A percentile compares a stretch with the other conserved stretches of the same genome.
Conservation (phyloP, 1,140 invertebrate species). For the Spodoptera litura region DNA sequence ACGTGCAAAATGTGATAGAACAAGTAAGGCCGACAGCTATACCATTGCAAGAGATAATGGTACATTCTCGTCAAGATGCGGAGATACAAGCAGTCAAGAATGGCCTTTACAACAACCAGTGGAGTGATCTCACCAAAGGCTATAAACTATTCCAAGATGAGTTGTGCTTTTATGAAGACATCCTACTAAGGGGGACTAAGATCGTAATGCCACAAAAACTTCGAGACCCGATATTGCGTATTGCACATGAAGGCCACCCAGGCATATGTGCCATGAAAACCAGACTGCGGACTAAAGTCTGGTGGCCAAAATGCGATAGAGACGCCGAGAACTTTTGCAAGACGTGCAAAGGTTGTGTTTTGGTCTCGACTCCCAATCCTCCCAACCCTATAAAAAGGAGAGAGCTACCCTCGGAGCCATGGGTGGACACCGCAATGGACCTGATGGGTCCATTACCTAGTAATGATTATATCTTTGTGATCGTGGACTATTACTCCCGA, state of each 20-base stretch:
- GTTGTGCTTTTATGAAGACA: too few species aligned
- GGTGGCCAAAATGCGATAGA: constrained; percentile 52
- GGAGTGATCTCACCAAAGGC: too few species aligned
- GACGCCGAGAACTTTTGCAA: constrained; percentile 35
- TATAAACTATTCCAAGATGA: too few species aligned
- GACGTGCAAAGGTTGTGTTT: constrained; percentile 34
- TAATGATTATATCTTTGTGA: constrained; percentile 43
- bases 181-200: constrained; percentile 42
- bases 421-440: constrained; percentile 52
- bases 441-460: constrained; percentile 50
- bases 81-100: too few species aligned
- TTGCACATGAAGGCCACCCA: constrained; percentile 50
- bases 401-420: too few species aligned
- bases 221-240: constrained; percentile 16
- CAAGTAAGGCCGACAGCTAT: too few species aligned
- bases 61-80: too few species aligned
- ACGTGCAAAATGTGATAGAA: too few species aligned
- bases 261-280: constrained; percentile 48
- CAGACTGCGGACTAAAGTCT: constrained; percentile 47
- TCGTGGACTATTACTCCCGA: constrained; percentile 52
- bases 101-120: too few species aligned
- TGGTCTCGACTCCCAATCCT: constrained; percentile 18
- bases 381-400: constrained; percentile 41
- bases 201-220: constrained; percentile 46
- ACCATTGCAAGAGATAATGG: too few species aligned